Percentiles rank a stretch among this genome's conserved stretches.
These are phyloP conservation scores for Gambusia affinis DNA, from an alignment of 2,113 vertebrate genomes.

Conservation along the genomic window DNA sequence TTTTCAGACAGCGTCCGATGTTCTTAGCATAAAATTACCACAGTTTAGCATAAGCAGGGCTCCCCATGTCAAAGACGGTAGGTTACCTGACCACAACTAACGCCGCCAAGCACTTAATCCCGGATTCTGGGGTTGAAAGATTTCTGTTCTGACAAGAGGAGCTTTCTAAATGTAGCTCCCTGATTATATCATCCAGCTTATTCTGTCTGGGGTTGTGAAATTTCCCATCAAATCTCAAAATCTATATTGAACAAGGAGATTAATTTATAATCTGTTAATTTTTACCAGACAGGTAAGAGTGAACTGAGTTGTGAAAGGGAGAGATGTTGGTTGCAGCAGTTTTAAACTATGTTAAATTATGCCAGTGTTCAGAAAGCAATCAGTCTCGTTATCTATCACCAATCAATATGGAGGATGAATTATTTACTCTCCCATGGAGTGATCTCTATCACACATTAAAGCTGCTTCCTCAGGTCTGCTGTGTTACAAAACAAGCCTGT, in stretches of 20 bases:
- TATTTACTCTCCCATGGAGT: too few species aligned
- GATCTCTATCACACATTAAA: too few species aligned
- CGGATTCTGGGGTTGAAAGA: conserved; percentile 11
- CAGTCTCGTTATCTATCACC: too few species aligned
- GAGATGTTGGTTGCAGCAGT: background rate
- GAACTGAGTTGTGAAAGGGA: background rate
- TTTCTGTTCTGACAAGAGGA: background rate
- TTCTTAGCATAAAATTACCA: conserved; percentile 69
- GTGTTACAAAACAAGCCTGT: too few species aligned
- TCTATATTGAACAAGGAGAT: background rate
- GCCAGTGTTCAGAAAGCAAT: too few species aligned
- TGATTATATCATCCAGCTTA: background rate
- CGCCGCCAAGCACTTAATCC: background rate
- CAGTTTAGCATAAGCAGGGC: conserved; percentile 49
- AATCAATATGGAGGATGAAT: too few species aligned
- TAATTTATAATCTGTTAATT: background rate
- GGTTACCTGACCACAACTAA: conserved; percentile 28
- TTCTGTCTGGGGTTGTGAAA: background rate
- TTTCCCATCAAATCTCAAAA: background rate
- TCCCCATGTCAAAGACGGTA: conserved; percentile 2
- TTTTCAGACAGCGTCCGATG: conserved; percentile 51
- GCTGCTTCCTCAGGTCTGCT: too few species aligned
- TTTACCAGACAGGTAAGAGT: background rate
- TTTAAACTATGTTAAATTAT: background rate
- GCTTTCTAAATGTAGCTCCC: background rate